Evolutionary conservation across 2,797 vertebrate genomes (phyloP), one percentile per base, ranked within the genome.

Genomic region (Coreius guichenoti): DNA sequence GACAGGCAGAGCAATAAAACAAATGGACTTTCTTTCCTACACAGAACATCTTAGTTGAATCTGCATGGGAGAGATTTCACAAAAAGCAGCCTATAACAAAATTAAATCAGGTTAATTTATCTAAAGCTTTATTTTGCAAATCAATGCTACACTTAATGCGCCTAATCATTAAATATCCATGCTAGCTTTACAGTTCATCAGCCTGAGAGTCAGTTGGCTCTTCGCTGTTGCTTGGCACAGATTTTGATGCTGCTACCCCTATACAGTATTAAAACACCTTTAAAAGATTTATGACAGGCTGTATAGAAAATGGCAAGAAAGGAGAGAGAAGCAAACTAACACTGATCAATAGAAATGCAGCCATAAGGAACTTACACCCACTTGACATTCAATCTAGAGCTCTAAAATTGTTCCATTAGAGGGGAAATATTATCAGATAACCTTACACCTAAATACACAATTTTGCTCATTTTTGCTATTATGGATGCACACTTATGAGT

Each of bases 281-380:
- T 82, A 43, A 43, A 77, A 58, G 49, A 78, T 70, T 78, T 70
- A 84, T 47, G 74, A 58, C 8, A 12, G 36, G 26, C 33, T 78
- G 49, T 69, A 23, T 56, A 69, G 36, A 58, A 56, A 69, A 78
- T 51, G 33, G 5, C 72, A 54, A 12, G 43, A 39, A 85, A 43
- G 14, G 19, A 58, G 16, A 49, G 36, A 14, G 43, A 61, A n/a
- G 23, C 19, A 72, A 86, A 79, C 26, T n/a, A 26, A 51, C 29
- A 65, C 56, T 79, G 56, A 68, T 72, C 49, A 80, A 33, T 29
- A 63, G 47, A 70, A 61, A 65, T 8, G 39, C 33, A 31, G 3
- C 17, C 56, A 17, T 45, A 63, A 63, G 33, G 9, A 80, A 49
- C 6, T 17, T 13, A 8, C 47, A 74, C 14, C 31, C 29, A 29